Base-by-base conservation (phyloP, 2,797 vertebrate genomes). In the Podargus strigoides region DNA sequence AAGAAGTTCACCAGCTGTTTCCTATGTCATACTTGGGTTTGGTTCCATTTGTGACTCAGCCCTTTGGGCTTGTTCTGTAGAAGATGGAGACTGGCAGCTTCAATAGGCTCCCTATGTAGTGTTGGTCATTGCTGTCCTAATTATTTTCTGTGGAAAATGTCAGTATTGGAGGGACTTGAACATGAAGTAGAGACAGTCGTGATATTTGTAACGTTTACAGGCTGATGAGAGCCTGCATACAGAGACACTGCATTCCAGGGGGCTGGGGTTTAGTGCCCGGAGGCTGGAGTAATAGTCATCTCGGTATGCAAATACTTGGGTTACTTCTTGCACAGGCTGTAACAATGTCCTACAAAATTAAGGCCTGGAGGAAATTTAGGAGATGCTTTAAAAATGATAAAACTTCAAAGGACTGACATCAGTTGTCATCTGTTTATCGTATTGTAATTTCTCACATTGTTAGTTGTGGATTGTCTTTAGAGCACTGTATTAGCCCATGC, bases 11-110 rank as follows among this genome's bases (percentile, higher is more conserved):
- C 72, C 88, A 86, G 67, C 52, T 67, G 86, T 49, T 90, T 86
- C 70, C 34, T 78, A 75, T 60, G 53, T 94, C 83, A 68, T 91
- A 28, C 73, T 91, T 94, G 66, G 34, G 66, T 95, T 84, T 84
- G 59, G 24, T 93, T 93, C 83, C 53, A 34, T 59, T 84, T 68
- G 69, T 93, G 92, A 95, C 47, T 94, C 88, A 86, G 49, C 53
- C 37, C 34, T 75, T 84, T 17, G 42, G 66, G 46, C 28, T 34
- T 34, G 44, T 37, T 10, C 50, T 56, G 11, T 32, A 64, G 62
- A 30, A 75, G 32, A 4, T 56, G 64, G 41, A 60, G 49, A 34
- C 21, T 17, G 30, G 37, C 84, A 76, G 81, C 37, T 82, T 85
- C 52, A 72, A 6, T 64, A 52, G 72, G 70, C 52, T 92, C 44